Conservation (phyloP, 2,888 invertebrate genomes). For the Hemaris fuciformis region DNA sequence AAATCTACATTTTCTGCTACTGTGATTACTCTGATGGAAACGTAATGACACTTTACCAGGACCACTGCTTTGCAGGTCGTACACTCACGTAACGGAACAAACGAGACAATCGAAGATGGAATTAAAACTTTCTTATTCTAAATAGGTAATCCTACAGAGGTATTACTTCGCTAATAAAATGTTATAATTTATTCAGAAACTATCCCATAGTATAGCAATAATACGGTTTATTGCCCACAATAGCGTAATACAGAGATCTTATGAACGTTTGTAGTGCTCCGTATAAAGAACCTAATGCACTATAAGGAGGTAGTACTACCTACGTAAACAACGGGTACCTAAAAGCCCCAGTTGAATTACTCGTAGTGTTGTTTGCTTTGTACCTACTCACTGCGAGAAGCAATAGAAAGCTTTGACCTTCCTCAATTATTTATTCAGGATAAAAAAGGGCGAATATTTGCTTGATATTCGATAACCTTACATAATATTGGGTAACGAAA, state of each 20-base stretch:
- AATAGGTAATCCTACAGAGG: too few species aligned
- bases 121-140: too few species aligned
- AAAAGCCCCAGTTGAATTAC: slow-evolving; percentile 63
- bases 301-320: slow-evolving; percentile 41
- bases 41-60: too few species aligned
- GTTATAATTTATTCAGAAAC: too few species aligned
- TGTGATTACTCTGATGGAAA: too few species aligned
- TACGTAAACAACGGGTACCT: slow-evolving; percentile 51
- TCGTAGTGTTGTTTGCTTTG: slow-evolving; percentile 53
- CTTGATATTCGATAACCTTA: slow-evolving; percentile 4
- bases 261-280: not conserved
- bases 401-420: slow-evolving; percentile 51
- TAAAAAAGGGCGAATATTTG: slow-evolving; percentile 6
- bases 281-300: slow-evolving; percentile 46
- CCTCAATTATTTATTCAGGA: slow-evolving; percentile 30
- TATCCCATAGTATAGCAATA: too few species aligned
- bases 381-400: slow-evolving; percentile 54
- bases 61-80: too few species aligned
- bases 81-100: too few species aligned
- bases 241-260: not conserved
- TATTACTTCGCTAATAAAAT: too few species aligned
- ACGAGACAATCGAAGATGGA: too few species aligned
- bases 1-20: too few species aligned
- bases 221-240: not conserved
- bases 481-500: not conserved